Evolutionary conservation across 2,797 vertebrate species (phyloP).

Genomic region (Tragopan temminckii): DNA sequence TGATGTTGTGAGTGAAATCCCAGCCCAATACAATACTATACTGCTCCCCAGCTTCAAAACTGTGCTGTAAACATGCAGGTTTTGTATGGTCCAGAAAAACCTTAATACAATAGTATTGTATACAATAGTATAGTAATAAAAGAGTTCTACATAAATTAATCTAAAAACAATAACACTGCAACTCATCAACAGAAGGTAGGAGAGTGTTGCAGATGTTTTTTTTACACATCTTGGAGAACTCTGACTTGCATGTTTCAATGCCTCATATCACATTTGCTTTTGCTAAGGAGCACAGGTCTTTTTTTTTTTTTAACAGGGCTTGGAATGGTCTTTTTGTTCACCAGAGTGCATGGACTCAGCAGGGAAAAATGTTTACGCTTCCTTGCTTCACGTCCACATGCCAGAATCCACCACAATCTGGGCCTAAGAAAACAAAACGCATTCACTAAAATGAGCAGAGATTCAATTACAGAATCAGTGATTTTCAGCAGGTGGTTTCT

Average conservation of each 20-base stretch:
- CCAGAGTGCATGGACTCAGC: not conserved
- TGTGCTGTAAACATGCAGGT: not conserved
- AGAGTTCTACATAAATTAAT: not conserved
- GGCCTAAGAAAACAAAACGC: conserved; percentile 38
- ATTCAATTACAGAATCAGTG: conserved; percentile 66
- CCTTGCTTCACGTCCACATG: not conserved
- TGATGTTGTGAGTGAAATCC: not conserved
- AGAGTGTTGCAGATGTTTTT: accelerated
- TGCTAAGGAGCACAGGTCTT: not conserved
- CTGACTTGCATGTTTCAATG: not conserved
- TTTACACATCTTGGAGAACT: not conserved
- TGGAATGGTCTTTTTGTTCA: not conserved
- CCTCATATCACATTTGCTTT: not conserved
- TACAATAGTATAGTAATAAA: not conserved
- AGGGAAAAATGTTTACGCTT: not conserved
- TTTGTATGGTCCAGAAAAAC: not conserved
- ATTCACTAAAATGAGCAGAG: conserved; percentile 37
- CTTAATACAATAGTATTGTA: not conserved
- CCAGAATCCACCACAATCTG: conserved; percentile 4
- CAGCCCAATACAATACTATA: not conserved
- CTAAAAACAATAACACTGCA: not conserved
- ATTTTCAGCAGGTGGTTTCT: conserved; percentile 63
- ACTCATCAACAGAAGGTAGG: not conserved
- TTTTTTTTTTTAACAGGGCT: not conserved
- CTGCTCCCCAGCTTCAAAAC: not conserved